A percentile compares a stretch with the other conserved stretches of the same genome.
These are phyloP conservation scores for Eupristina koningsbergeri DNA, from an alignment of 1,140 invertebrate species.

Conservation along the genomic window DNA sequence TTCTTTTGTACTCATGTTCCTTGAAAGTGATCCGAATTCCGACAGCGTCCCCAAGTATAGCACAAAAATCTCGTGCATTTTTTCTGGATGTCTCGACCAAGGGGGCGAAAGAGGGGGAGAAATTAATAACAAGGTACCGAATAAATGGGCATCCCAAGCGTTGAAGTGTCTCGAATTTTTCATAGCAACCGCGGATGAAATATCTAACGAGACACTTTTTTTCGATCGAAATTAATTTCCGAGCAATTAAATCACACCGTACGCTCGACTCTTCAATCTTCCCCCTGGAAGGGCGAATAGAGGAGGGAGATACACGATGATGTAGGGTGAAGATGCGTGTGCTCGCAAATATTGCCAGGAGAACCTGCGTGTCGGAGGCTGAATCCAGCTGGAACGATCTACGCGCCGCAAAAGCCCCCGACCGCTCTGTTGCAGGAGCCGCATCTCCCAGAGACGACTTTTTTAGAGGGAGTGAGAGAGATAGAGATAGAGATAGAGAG, in stretches of 20 bases:
- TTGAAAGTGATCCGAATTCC: too few species aligned
- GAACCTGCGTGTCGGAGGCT: slow-evolving; percentile 25
- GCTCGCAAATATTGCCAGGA: slow-evolving; percentile 13
- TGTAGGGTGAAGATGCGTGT: background rate
- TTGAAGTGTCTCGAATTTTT: background rate
- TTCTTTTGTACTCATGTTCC: too few species aligned
- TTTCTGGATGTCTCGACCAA: too few species aligned
- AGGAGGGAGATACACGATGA: background rate
- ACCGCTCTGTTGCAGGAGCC: background rate
- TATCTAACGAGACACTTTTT: background rate
- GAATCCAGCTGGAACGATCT: slow-evolving; percentile 36
- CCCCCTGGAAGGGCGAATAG: too few species aligned
- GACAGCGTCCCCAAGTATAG: too few species aligned
- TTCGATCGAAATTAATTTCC: background rate
- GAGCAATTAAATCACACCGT: slow-evolving; percentile 7
- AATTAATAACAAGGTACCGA: background rate
- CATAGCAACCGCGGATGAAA: background rate
- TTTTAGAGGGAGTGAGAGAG: slow-evolving; percentile 16
- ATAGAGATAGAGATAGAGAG: background rate
- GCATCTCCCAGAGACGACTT: slow-evolving; percentile 26
- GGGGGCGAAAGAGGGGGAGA: too few species aligned
- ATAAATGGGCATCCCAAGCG: background rate
- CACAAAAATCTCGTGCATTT: too few species aligned
- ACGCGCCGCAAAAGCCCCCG: background rate
- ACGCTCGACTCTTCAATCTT: background rate